A percentile compares a stretch with the other conserved stretches of the same genome.
Evolutionary conservation across 2,888 invertebrate species (phyloP).

Genomic region (Hydropsyche betteni): DNA sequence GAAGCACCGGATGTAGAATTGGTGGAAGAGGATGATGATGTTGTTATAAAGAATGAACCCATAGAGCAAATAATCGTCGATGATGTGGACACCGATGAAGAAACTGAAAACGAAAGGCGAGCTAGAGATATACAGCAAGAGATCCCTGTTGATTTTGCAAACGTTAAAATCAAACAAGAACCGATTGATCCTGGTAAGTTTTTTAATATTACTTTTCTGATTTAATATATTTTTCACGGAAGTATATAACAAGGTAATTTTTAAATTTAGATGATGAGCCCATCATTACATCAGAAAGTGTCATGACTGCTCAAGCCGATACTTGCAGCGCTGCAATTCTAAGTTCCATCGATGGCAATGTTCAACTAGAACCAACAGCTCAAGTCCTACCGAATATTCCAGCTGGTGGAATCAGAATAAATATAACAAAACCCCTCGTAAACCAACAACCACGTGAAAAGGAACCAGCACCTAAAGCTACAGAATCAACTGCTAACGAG

Average conservation of each 20-base stretch:
- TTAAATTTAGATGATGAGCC: constrained; percentile 62
- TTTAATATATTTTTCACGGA: constrained; percentile 37
- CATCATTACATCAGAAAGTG: constrained; percentile 63
- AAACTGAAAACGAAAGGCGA: constrained; percentile 58
- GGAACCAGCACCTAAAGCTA: constrained; percentile 55
- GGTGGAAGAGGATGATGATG: constrained; percentile 74
- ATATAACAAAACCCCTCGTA: constrained; percentile 77
- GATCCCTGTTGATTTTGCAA: constrained; percentile 58
- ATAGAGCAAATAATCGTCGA: constrained; percentile 74
- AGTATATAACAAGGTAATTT: neutral
- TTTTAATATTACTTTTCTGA: constrained; percentile 14
- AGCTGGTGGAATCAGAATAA: constrained; percentile 78
- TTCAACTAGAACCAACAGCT: constrained; percentile 70
- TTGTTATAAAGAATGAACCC: constrained; percentile 73
- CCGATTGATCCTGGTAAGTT: constrained; percentile 70
- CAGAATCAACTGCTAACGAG: constrained; percentile 62
- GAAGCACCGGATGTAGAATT: constrained; percentile 55
- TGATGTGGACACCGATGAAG: constrained; percentile 70
- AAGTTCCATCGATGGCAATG: constrained; percentile 81
- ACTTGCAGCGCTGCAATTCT: constrained; percentile 67
- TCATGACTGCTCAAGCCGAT: constrained; percentile 59
- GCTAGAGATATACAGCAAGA: constrained; percentile 57
- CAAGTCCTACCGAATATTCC: constrained; percentile 60
- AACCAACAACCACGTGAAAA: constrained; percentile 59
- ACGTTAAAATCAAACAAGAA: constrained; percentile 75